Evolutionary conservation across 2,113 vertebrate species (phyloP).

Genomic region (Rhabdomys dilectus): DNA sequence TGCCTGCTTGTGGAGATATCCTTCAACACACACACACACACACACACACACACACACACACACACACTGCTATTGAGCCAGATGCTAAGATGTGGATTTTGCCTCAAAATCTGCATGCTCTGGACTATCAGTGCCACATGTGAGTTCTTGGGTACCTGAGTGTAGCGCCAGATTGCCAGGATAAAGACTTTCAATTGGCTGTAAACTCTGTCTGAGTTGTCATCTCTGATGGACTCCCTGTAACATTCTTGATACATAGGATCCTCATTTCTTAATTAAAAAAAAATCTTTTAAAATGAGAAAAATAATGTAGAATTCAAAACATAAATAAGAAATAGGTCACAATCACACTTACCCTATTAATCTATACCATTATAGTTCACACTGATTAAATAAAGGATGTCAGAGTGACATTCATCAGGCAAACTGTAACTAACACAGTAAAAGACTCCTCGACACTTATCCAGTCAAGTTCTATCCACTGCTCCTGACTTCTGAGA

Average conservation of each 20-base stretch:
- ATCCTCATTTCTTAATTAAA: not conserved
- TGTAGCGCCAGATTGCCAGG: too few relatives aligned
- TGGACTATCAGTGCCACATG: not conserved
- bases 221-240: not conserved
- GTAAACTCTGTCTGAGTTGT: not conserved
- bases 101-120: not conserved
- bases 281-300: slow-evolving; percentile 24
- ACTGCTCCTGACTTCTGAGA: rapidly evolving
- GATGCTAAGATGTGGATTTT: not conserved
- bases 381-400: not conserved
- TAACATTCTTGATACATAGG: not conserved
- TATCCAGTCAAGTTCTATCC: not conserved
- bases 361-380: not conserved
- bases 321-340: not conserved
- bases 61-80: not conserved
- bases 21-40: not conserved
- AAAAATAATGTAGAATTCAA: not conserved
- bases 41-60: not conserved
- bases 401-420: not conserved
- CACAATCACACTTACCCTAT: not conserved
- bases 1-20: not conserved
- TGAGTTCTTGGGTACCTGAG: not conserved
- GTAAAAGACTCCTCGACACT: rapidly evolving
- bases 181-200: not conserved
- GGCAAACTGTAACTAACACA: not conserved